Base-by-base conservation (phyloP, 2,113 vertebrate species). In the Andinoacara biseriatus region DNA sequence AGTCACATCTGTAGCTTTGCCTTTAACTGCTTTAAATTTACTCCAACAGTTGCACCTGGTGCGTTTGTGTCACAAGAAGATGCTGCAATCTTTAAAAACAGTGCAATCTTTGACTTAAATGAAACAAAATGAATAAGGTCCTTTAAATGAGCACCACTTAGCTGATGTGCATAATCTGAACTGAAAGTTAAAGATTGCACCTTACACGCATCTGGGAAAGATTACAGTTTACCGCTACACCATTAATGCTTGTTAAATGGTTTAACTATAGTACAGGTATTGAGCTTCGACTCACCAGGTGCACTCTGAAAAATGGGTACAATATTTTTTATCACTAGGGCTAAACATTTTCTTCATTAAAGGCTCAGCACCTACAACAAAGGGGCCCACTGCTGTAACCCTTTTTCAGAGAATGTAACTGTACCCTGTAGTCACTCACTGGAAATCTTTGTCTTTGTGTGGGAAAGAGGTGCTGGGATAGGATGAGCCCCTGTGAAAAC, bases 361-460 rank as follows among this genome's bases (percentile, higher is more conserved):
- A 81, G 81, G 67, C 46, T 8, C 46, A 76, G 83, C 59, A 40
- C 31, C 77, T 46, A 43, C 22, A 83, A 74, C 79, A 83, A 86
- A 76, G 67, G 18, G 61, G 5, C 74, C 22, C 63, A 56, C 29
- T 62, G 83, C 76, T 80, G 82, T 81, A 60, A 81, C 49, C 52
- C 4, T 31, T 74, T 82, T 88, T 85, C 87, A 63, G 81, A 90
- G 72, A 60, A 58, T 40, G 78, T 82, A 91, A 78, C 84, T 43
- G 52, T 83, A 92, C 72, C 76, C 61, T 67, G 15, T 46, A 54
- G 49, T 67, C 26, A 4, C 80, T 86, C 88, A 76, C 86, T 59
- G 43, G 63, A 87, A 54, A 60, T n/a, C 58, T 69, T 63, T 65
- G n/a, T 79, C 69, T 84, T 49, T 33, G 67, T 76, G 84, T 91